Conservation (phyloP, 2,797 vertebrate genomes). For the Rhinoraja longicauda region DNA sequence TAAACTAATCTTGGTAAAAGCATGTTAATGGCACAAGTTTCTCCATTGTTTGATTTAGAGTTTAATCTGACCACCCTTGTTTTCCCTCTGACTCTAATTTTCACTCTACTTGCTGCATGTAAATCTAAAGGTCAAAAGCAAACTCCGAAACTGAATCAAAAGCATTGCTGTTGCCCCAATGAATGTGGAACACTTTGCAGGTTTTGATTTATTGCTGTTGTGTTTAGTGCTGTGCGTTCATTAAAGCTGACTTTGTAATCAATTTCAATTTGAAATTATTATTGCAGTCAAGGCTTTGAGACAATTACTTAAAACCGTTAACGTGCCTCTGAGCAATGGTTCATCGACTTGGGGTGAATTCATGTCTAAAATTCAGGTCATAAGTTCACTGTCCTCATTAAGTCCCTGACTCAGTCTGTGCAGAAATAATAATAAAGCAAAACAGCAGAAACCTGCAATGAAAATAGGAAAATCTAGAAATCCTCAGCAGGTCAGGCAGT, state of each 20-base stretch:
- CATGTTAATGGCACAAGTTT: no score
- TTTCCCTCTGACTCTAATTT: neutral
- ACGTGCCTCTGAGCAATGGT: neutral
- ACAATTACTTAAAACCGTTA: neutral
- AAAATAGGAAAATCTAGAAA: no score
- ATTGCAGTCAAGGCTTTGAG: neutral
- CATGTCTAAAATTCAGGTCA: neutral
- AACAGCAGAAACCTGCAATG: no score
- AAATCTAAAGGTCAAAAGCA: neutral
- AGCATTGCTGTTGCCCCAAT: neutral
- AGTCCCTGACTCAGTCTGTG: neutral
- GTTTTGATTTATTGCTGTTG: slow-evolving; percentile 14
- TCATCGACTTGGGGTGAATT: neutral
- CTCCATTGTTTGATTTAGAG: neutral
- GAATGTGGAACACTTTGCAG: neutral
- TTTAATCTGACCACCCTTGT: neutral
- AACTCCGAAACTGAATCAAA: neutral
- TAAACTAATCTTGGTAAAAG: no score
- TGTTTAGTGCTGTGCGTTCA: neutral
- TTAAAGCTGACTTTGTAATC: slow-evolving; percentile 1
- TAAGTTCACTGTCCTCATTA: no score
- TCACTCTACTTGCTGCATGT: no score
- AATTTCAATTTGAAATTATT: slow-evolving; percentile 28
- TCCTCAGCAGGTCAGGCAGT: no score
- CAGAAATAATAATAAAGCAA: neutral